phyloP scores from a whole-genome alignment of 2,797 vertebrate genomes.

The Hyperoplus lanceolatus region DNA sequence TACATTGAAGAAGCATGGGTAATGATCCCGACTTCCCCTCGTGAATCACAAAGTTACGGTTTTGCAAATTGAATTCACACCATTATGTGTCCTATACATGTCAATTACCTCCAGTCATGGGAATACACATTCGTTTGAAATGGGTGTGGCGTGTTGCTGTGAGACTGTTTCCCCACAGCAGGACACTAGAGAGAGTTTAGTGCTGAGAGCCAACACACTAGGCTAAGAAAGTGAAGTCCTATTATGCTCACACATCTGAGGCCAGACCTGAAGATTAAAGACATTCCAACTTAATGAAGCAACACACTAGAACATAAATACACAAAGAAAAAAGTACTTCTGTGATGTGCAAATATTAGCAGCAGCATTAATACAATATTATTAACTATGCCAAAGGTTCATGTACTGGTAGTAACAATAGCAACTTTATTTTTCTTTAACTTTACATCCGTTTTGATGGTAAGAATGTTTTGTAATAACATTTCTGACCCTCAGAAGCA shows the following conservation, averaged over 20 bases:
- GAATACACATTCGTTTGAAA: constrained; percentile 68
- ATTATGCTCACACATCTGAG: constrained; percentile 33
- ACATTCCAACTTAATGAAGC: constrained; percentile 15
- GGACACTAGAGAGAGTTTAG: constrained; percentile 33
- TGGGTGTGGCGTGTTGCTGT: constrained; percentile 23
- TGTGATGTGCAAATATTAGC: background rate
- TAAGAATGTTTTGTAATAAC: background rate
- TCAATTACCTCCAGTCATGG: constrained; percentile 61
- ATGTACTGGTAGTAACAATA: background rate
- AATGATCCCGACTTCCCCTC: constrained; percentile 41
- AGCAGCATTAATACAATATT: background rate
- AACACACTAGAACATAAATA: background rate
- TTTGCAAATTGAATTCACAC: constrained; percentile 77
- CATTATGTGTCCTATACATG: constrained; percentile 66
- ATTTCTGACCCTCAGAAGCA: background rate
- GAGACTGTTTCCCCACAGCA: constrained; percentile 55
- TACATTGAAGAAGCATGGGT: constrained; percentile 19
- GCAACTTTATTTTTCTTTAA: background rate
- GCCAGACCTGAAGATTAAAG: constrained; percentile 16
- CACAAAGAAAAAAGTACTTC: background rate
- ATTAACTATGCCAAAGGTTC: background rate
- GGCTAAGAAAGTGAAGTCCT: constrained; percentile 25
- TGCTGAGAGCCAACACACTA: constrained; percentile 1
- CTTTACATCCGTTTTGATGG: background rate
- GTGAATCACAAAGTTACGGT: constrained; percentile 69